phyloP scores from a whole-genome alignment of 2,888 invertebrate genomes.

The Julus scandinavius region DNA sequence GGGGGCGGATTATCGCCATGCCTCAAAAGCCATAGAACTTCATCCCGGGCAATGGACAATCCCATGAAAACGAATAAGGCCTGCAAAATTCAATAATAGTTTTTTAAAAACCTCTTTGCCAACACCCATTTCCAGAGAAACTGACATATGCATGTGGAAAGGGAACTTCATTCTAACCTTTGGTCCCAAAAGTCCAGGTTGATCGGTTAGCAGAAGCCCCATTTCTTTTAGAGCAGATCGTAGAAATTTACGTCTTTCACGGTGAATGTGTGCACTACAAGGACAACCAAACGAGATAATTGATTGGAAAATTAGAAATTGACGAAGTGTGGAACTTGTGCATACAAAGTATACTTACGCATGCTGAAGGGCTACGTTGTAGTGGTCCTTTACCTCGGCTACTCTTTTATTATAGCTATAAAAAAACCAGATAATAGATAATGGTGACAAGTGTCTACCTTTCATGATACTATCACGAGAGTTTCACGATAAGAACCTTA shows the following conservation, averaged over 20 bases:
- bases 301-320: constrained; percentile 9
- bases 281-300: constrained; percentile 43
- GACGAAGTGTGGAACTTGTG: background rate
- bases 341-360: constrained; percentile 69
- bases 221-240: constrained; percentile 95
- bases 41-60: constrained; percentile 93
- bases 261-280: constrained; percentile 81
- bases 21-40: constrained; percentile 94
- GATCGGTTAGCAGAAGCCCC: constrained; percentile 94
- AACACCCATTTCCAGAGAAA: background rate
- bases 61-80: constrained; percentile 96
- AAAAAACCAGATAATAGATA: constrained; percentile 48
- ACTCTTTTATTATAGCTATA: constrained; percentile 82
- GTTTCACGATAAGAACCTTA: constrained; percentile 59
- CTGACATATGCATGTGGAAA: too few species aligned
- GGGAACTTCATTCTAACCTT: constrained; percentile 70
- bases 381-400: constrained; percentile 95
- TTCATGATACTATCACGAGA: background rate
- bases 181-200: constrained; percentile 96
- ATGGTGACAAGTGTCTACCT: background rate
- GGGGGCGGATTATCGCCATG: constrained; percentile 96
- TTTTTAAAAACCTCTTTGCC: background rate
- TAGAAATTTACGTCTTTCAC: constrained; percentile 95
- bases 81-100: constrained; percentile 61
- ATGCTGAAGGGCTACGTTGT: constrained; percentile 88